A percentile compares a stretch with the other conserved stretches of the same genome.
These are phyloP conservation scores for Remorina albescens DNA, from an alignment of 2,797 vertebrate species.

Conservation along the genomic window DNA sequence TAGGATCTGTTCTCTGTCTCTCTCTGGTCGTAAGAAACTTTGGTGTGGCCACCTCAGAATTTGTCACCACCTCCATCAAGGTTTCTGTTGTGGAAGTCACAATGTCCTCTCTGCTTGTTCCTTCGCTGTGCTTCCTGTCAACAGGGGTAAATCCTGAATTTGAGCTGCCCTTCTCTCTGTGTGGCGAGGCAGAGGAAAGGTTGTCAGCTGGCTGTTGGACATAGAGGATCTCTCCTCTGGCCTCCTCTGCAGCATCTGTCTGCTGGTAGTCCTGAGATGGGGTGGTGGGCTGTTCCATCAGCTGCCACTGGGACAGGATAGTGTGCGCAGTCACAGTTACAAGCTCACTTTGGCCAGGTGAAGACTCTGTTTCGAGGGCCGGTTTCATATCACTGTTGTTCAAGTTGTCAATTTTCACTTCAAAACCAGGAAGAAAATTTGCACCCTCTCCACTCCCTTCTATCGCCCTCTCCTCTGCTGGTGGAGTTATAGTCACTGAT, in stretches of 20 bases:
- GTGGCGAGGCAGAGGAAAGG: constrained; percentile 32
- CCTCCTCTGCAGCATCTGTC: constrained; percentile 69
- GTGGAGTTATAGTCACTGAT: constrained; percentile 20
- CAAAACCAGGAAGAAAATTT: constrained; percentile 50
- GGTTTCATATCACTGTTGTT: constrained; percentile 34
- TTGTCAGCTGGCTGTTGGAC: constrained; percentile 64
- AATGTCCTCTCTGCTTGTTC: constrained; percentile 28
- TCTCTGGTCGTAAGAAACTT: constrained; percentile 44
- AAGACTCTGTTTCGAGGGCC: constrained; percentile 39
- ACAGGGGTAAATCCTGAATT: constrained; percentile 52
- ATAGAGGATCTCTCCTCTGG: constrained; percentile 80
- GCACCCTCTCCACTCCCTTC: constrained; percentile 81
- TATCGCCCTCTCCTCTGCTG: constrained; percentile 72
- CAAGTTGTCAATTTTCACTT: constrained; percentile 42
- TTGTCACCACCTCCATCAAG: constrained; percentile 60
- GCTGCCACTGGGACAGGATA: constrained; percentile 78
- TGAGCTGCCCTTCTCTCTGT: constrained; percentile 32
- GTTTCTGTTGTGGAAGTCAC: constrained; percentile 43
- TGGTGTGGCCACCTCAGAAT: constrained; percentile 57
- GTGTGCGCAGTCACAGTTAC: constrained; percentile 67
- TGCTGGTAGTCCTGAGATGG: constrained; percentile 38
- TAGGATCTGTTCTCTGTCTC: constrained; percentile 33
- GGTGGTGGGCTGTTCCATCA: constrained; percentile 72
- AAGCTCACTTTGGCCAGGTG: constrained; percentile 42
- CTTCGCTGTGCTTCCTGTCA: constrained; percentile 58